Evolutionary conservation across 53 echinoderm and acorn worm genomes (phyloP).

Genomic region (Zoroaster sp.): DNA sequence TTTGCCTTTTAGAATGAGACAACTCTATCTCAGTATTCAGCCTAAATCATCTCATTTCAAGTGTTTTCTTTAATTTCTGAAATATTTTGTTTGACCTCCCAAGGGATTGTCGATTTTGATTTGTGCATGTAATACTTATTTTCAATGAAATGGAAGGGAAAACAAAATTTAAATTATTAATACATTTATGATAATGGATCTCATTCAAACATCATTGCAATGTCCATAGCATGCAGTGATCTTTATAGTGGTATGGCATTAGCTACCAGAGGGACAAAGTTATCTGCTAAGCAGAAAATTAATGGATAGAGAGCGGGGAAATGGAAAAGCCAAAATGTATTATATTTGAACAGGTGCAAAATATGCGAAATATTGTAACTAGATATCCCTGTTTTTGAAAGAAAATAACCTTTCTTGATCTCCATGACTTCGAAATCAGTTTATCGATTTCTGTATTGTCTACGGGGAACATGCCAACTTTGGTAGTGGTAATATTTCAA

Average conservation of each 20-base stretch:
- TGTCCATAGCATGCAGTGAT: background rate
- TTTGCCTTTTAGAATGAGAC: too few species aligned
- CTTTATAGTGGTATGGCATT: background rate
- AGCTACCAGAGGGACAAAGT: background rate
- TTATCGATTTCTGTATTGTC: background rate
- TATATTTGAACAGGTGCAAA: too few species aligned
- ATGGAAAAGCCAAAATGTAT: too few species aligned
- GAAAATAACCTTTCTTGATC: background rate
- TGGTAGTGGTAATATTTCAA: too few species aligned
- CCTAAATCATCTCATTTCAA: too few species aligned
- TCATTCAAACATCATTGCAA: too few species aligned
- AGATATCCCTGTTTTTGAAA: background rate
- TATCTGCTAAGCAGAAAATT: background rate
- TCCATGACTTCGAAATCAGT: background rate
- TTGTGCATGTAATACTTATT: background rate
- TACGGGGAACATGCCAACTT: too few species aligned
- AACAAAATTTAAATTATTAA: background rate
- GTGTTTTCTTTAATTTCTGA: too few species aligned
- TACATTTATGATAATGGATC: background rate
- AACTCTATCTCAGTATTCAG: too few species aligned
- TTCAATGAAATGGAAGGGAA: background rate
- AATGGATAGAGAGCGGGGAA: too few species aligned
- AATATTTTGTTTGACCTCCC: too few species aligned
- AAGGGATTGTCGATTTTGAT: too few species aligned
- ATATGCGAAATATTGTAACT: constrained; percentile 19